Evolutionary conservation across 1,140 invertebrate genomes (phyloP), one percentile per base, ranked within the genome.

Genomic region (Melanaphis sacchari): DNA sequence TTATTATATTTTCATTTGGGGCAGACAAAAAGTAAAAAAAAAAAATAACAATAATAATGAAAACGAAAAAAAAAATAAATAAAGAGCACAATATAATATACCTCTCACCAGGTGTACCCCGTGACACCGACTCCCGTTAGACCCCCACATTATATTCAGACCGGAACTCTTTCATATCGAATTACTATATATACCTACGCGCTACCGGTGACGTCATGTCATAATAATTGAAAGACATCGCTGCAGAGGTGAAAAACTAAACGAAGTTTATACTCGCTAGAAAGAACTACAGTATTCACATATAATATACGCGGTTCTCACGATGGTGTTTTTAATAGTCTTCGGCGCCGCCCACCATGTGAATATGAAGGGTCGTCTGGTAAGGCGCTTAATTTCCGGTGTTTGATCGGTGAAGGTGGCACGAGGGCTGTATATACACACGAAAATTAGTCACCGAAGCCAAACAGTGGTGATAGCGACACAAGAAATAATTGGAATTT

Each of bases 361-460:
- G 59, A 76, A 76, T 18, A 41, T 31, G 76, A 82, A 82, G 66
- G 41, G 66, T 24, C 41, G 90, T 43, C 90, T 66, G 54, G 41
- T 3, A 24, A 92, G 91, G 76, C 21, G 91, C 49, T 92, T 82
- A 92, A 92, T 92, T 92, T 92, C 91, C 91, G 91, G 91, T 52
- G 43, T 38, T 82, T 24, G 91, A 49, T 82, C 66, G 43, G 38
- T 4, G 38, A 87, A 87, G 38, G 24, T 26, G 41, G 41, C 31
- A 43, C 43, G 40, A n/a, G 43, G 2, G 31, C 38, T 6, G 36
- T 84, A 40, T 41, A 26, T 0, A n/a, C 66, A 49, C 18, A 82
- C 43, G 41, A 81, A 91, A 81, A 91, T 91, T 46, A 91, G 90
- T 91, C 90, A 81, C 90, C n/a, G 59, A 66, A 81, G 59, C 90